phyloP scores from a whole-genome alignment of 2,113 vertebrate species.

The Cepphus grylle region DNA sequence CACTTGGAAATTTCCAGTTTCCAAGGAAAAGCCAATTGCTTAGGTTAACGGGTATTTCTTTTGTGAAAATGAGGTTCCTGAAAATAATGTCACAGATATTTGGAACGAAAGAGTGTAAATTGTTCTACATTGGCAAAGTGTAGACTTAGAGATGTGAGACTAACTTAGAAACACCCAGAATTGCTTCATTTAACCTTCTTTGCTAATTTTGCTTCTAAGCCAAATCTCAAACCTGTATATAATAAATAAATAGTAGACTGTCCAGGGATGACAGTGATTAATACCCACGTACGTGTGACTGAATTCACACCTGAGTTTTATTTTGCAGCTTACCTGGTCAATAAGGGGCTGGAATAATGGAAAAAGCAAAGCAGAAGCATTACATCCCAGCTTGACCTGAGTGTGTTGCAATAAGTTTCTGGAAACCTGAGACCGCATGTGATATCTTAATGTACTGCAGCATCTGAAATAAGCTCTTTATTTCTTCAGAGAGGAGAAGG shows the following conservation, averaged over 20 bases:
- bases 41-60: background rate
- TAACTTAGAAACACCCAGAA: background rate
- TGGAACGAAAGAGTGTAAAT: background rate
- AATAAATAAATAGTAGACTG: background rate
- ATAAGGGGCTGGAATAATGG: background rate
- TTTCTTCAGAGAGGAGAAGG: background rate
- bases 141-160: too few species aligned
- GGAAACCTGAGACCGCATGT: background rate
- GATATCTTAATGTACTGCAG: background rate
- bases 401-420: background rate
- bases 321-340: background rate
- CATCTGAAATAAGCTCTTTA: background rate
- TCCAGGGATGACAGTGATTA: background rate
- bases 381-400: background rate
- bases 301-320: background rate
- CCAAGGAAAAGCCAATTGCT: background rate
- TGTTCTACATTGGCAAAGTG: background rate
- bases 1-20: background rate
- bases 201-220: background rate
- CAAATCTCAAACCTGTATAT: background rate
- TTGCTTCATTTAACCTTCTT: background rate
- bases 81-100: background rate
- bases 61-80: background rate
- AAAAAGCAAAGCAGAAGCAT: background rate
- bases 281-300: background rate